Base-by-base conservation (phyloP, 2,888 invertebrate genomes). In the Monopis laevigella region DNA sequence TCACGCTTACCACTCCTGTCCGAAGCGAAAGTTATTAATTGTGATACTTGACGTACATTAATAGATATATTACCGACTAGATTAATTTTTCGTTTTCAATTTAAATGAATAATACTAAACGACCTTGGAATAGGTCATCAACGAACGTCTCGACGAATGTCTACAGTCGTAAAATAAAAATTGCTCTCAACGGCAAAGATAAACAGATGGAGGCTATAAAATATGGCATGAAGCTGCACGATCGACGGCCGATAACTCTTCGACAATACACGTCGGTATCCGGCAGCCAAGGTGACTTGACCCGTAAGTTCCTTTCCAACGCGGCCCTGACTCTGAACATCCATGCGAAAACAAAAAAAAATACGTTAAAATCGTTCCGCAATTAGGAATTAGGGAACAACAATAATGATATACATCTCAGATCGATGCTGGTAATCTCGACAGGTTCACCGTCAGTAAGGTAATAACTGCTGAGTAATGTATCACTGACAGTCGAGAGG, bases 201-300 rank as follows among this genome's bases (percentile, higher is more conserved):
- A 67, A 65, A 73, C 69, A 65, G 62, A 65, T 61, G 63, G 59
- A 63, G 57, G 52, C 54, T 62, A 60, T 70, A 71, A 68, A 67
- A 71, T 67, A 70, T 65, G 62, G 62, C 67, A 58, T 67, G 70
- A 65, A 65, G 64, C 62, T 68, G 62, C 59, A 65, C 74, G 77
- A 80, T 77, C 67, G 77, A 71, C 74, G 72, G 65, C 57, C 74
- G 74, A 77, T 77, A 77, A 66, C 62, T 73, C 56, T 67, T 65
- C 58, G 60, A 55, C 71, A 66, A 70, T 65, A 10, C 16, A 62
- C 28, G 11, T 52, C 65, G 69, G 66, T 71, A 73, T 78, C 78
- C 77, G 77, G 74, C 69, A 68, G 62, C 68, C 77, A 77, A 78
- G 77, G 78, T 78, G 77, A 78, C 72, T 68, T 67, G 50, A 32